Evolutionary conservation across 2,888 invertebrate genomes (phyloP).

Genomic region (Marronus borbonicus): DNA sequence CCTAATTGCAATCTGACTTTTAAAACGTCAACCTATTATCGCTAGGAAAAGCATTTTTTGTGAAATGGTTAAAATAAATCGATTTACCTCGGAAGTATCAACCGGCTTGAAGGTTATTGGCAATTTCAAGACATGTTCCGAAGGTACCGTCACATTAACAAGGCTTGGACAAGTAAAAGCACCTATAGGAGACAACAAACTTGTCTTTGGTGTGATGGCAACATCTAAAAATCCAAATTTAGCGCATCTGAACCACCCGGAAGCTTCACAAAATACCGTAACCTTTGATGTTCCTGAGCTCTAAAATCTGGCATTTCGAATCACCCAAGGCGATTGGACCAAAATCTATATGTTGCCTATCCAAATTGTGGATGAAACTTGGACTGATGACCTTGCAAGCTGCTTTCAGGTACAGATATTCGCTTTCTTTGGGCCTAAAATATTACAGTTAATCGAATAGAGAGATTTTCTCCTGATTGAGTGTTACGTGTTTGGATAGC

Average conservation of each 20-base stretch:
- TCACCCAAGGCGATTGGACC: constrained; percentile 57
- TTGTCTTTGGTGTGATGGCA: constrained; percentile 51
- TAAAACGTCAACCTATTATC: too few species aligned
- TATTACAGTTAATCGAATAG: not conserved
- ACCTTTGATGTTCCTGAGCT: constrained; percentile 60
- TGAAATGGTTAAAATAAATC: not conserved
- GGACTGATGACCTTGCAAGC: constrained; percentile 60
- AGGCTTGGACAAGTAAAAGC: constrained; percentile 54
- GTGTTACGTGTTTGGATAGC: constrained; percentile 53
- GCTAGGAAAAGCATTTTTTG: too few species aligned
- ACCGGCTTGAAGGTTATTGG: constrained; percentile 59
- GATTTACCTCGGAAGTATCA: constrained; percentile 53
- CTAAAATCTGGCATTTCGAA: constrained; percentile 54
- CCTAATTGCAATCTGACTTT: too few species aligned
- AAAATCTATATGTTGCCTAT: constrained; percentile 60
- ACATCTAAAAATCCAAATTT: constrained; percentile 25
- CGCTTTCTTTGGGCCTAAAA: constrained; percentile 50
- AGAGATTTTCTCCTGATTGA: too few species aligned
- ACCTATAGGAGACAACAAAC: constrained; percentile 54
- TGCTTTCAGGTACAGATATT: constrained; percentile 57
- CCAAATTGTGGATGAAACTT: constrained; percentile 60
- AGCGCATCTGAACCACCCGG: not conserved
- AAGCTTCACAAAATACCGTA: not conserved
- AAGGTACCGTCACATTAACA: constrained; percentile 48
- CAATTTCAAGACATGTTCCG: constrained; percentile 58